phyloP scores from a whole-genome alignment of 2,113 vertebrate species.

The Acrocephalus kingi region DNA sequence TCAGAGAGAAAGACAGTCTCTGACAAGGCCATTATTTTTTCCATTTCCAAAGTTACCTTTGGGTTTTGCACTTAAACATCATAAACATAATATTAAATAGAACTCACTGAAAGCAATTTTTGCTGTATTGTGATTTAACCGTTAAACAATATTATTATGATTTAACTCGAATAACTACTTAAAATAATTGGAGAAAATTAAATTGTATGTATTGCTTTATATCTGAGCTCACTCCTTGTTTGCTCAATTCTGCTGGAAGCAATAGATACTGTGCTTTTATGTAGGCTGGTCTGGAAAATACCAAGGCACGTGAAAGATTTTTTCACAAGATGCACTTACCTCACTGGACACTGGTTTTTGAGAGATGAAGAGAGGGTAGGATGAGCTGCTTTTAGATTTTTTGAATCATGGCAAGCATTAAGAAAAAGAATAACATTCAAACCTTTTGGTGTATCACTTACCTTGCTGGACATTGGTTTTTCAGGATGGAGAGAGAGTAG shows the following conservation, averaged over 20 bases:
- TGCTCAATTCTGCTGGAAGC: background rate
- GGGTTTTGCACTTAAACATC: background rate
- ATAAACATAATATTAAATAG: background rate
- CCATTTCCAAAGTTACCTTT: background rate
- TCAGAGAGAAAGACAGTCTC: background rate
- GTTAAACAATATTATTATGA: background rate
- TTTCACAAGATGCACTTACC: background rate
- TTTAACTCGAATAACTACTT: background rate
- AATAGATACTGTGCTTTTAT: background rate
- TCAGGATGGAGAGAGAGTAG: background rate
- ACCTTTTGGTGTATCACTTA: background rate
- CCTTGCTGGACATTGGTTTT: too few relatives aligned
- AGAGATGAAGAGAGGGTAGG: background rate
- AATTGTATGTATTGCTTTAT: background rate
- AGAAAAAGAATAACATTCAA: background rate
- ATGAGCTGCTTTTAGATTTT: background rate
- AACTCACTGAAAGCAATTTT: background rate
- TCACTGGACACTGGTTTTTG: background rate
- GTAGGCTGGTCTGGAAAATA: background rate
- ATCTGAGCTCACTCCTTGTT: background rate
- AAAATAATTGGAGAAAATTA: background rate
- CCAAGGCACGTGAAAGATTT: background rate
- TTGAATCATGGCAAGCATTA: background rate
- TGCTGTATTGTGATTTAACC: background rate
- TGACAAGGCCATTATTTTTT: background rate